Evolutionary conservation across 2,888 invertebrate genomes (phyloP), one percentile per base, ranked within the genome.

Genomic region (Cheilosia impressa): DNA sequence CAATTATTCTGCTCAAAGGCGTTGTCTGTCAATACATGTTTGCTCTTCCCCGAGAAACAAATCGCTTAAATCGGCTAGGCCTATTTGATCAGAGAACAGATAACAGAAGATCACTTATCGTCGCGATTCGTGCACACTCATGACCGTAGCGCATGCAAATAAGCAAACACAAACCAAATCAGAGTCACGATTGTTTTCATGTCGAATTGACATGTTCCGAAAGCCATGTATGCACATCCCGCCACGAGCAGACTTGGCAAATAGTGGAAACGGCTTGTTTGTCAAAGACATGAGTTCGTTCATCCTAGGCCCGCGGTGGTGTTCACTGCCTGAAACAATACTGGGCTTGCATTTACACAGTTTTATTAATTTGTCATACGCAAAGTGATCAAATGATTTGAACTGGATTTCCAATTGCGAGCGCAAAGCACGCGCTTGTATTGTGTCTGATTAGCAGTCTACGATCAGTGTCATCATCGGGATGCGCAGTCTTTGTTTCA

Each of bases 361-460:
- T 34, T 53, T 34, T n/a, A 47, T 38, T 41, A 13, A 9, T 34
- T 69, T 68, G 47, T 65, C 55, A 45, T 55, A 27, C 50, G 31
- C 47, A n/a, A 65, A 38, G 31, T 38, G 73, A 73, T 63, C 27
- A 57, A 38, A 34, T 57, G 75, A 63, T 65, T 55, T 45, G 55
- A 27, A 75, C 9, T 66, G 47, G 9, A 75, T 66, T 57, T 57
- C 4, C 57, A 65, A 75, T 75, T 57, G 75, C 34, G 34, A 27
- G 34, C 31, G 45, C 63, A 41, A 13, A 9, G 62, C 24, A 52
- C 34, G 38, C 22, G 50, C 19, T 17, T n/a, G 4, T 13, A 19
- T n/a, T 45, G 17, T 24, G n/a, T 3, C 27, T 65, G 65, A 55
- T 57, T 55, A 57, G 57, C 47, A 15, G 24, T 6, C 34, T 3